phyloP scores from a whole-genome alignment of 1,140 invertebrate genomes.

The Physella acuta region DNA sequence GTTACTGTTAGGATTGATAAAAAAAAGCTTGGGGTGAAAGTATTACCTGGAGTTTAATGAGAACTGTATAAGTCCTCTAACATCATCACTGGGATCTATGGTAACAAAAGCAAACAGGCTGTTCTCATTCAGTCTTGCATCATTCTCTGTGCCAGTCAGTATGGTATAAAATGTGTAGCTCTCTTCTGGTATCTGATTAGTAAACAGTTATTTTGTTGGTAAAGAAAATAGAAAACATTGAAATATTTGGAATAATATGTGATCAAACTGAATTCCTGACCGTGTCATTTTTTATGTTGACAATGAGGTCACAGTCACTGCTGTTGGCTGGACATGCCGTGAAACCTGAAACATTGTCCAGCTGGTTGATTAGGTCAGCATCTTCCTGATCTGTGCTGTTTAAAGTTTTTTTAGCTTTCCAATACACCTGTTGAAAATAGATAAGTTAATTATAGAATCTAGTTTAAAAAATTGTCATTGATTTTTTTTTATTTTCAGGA shows the following conservation, averaged over 20 bases:
- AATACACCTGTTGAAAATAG: conserved; percentile 41
- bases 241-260: too few species aligned
- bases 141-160: conserved; percentile 33
- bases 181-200: conserved; percentile 45
- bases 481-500: too few species aligned
- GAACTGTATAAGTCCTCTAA: conserved; percentile 53
- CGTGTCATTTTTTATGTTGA: conserved; percentile 44
- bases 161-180: conserved; percentile 39
- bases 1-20: too few species aligned
- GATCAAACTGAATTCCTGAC: conserved; percentile 40
- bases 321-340: conserved; percentile 39
- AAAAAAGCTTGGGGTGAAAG: too few species aligned
- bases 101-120: conserved; percentile 38
- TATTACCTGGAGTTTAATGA: conserved; percentile 43
- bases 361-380: conserved; percentile 37
- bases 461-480: too few species aligned
- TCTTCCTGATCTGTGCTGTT: conserved; percentile 39
- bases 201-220: not conserved
- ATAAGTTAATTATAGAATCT: not conserved
- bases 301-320: conserved; percentile 39
- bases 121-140: conserved; percentile 41
- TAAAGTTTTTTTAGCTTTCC: conserved; percentile 43
- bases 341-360: conserved; percentile 37
- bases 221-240: too few species aligned
- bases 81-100: conserved; percentile 49